A percentile compares a stretch with the other conserved stretches of the same genome.
Evolutionary conservation across 2,888 invertebrate genomes (phyloP).

Genomic region (Steinernema scapterisci): DNA sequence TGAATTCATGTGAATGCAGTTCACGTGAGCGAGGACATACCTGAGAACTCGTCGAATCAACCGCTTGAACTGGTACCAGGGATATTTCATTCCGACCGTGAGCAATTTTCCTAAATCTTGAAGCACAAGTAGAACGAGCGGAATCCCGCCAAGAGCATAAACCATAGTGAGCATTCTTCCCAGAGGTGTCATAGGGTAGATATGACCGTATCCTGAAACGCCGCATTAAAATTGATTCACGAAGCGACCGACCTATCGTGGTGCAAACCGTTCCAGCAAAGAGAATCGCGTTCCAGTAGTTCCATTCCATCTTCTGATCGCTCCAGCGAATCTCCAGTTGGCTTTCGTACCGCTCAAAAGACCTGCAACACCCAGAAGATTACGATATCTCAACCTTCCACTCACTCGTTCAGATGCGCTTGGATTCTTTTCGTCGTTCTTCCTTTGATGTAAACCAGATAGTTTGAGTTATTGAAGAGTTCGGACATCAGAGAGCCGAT

Average conservation of each 20-base stretch:
- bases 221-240: not conserved
- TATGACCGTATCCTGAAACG: conserved; percentile 52
- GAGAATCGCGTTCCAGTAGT: conserved; percentile 54
- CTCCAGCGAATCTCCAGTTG: conserved; percentile 53
- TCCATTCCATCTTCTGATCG: conserved; percentile 58
- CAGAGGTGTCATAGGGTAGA: conserved; percentile 53
- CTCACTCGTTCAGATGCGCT: conserved; percentile 41
- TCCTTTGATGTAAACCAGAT: conserved; percentile 52
- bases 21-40: too few relatives aligned
- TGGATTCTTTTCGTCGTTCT: conserved; percentile 43
- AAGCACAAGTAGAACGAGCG: conserved; percentile 51
- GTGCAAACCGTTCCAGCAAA: conserved; percentile 49
- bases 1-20: not conserved
- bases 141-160: conserved; percentile 56
- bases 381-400: not conserved
- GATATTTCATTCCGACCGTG: conserved; percentile 58
- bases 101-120: conserved; percentile 51
- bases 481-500: conserved; percentile 50
- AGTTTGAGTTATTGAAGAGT: conserved; percentile 56
- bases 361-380: conserved; percentile 36
- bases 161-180: conserved; percentile 56
- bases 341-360: conserved; percentile 41
- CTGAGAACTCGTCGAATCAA: conserved; percentile 46
- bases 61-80: conserved; percentile 61
- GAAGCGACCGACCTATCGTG: conserved; percentile 35